Conservation (phyloP, 2,888 invertebrate genomes). For the Hydriomena furcata region DNA sequence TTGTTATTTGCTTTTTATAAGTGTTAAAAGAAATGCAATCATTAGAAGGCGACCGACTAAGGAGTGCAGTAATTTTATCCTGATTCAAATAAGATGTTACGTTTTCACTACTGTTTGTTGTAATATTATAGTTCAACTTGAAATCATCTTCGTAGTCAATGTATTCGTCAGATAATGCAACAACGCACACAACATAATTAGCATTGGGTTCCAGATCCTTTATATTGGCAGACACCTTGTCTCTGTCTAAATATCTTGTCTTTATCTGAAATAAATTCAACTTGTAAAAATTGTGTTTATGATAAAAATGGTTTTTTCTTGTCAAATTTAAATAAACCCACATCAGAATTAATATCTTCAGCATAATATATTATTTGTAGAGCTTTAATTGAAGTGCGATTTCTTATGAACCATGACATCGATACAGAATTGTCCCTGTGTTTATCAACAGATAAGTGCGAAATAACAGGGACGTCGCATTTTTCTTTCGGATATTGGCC, state of each 20-base stretch:
- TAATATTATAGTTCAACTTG: conserved; percentile 49
- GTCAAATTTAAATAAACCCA: conserved; percentile 40
- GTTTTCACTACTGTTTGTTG: conserved; percentile 50
- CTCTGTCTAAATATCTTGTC: conserved; percentile 65
- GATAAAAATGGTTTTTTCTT: neutral
- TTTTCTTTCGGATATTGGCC: conserved; percentile 74
- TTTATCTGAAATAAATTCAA: conserved; percentile 61
- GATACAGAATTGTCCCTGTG: conserved; percentile 93
- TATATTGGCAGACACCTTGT: conserved; percentile 65
- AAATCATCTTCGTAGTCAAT: conserved; percentile 53
- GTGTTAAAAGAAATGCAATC: conserved; percentile 75
- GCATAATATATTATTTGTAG: conserved; percentile 92
- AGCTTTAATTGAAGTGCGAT: conserved; percentile 92
- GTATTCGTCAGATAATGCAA: conserved; percentile 64
- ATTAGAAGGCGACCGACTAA: conserved; percentile 70
- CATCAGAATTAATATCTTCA: conserved; percentile 59
- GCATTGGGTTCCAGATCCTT: conserved; percentile 60
- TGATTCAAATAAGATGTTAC: conserved; percentile 60
- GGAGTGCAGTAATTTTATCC: conserved; percentile 62
- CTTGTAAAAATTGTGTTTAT: neutral
- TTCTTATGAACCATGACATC: conserved; percentile 94
- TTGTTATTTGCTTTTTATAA: conserved; percentile 55
- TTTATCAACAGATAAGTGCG: conserved; percentile 93
- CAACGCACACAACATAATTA: conserved; percentile 70
- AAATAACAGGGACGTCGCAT: conserved; percentile 88